Conservation (phyloP, 2,888 invertebrate species). For the Phalangium opilio region DNA sequence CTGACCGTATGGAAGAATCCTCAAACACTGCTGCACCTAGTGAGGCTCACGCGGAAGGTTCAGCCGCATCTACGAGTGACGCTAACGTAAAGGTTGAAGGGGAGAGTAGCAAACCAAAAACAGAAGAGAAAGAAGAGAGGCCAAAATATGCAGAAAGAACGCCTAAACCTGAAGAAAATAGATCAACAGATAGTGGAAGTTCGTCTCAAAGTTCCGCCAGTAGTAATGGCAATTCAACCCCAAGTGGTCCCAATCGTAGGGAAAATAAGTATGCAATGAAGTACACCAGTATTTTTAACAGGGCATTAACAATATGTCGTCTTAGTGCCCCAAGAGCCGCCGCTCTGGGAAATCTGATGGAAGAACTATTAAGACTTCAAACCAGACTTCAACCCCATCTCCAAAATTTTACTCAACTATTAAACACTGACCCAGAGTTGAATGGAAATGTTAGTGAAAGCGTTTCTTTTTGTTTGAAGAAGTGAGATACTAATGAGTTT, state of each 20-base stretch:
- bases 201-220: neutral
- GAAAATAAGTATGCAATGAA: neutral
- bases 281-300: neutral
- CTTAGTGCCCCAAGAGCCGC: conserved; percentile 33
- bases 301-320: neutral
- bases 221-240: neutral
- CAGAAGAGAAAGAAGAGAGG: neutral
- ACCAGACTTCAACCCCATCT: conserved; percentile 49
- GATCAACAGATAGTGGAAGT: neutral
- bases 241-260: neutral
- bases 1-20: no score
- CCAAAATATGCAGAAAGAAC: neutral
- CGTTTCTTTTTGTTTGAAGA: neutral
- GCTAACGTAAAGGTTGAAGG: neutral
- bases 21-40: neutral
- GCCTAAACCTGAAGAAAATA: neutral
- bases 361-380: conserved; percentile 39
- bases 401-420: conserved; percentile 44
- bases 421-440: conserved; percentile 44
- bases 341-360: conserved; percentile 42
- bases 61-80: neutral
- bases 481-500: neutral
- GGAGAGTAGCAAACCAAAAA: neutral
- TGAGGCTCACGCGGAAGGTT: neutral
- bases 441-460: conserved; percentile 28